These are phyloP conservation scores for Morone saxatilis DNA, from an alignment of 2,113 vertebrate genomes.

Conservation along the genomic window DNA sequence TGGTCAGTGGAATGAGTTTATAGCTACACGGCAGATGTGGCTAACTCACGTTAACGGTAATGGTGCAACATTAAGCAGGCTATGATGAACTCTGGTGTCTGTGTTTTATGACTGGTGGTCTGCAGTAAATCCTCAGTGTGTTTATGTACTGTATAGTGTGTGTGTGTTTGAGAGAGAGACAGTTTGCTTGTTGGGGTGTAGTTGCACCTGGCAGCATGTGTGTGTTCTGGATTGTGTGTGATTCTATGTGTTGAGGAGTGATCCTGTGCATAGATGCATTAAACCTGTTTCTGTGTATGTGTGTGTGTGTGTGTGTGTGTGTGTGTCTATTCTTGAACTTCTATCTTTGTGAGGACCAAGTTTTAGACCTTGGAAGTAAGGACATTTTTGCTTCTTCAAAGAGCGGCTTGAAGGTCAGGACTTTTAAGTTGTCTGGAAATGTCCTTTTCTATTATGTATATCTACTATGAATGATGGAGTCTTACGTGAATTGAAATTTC, in stretches of 20 bases:
- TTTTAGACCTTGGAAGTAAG: neutral
- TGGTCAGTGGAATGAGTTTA: constrained; percentile 52
- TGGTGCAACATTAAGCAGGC: constrained; percentile 43
- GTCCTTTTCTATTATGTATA: neutral
- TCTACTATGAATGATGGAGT: neutral
- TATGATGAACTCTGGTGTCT: constrained; percentile 58
- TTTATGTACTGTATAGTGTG: constrained; percentile 7
- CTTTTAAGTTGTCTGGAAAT: neutral
- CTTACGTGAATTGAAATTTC: neutral
- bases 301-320: neutral
- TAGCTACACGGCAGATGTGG: constrained; percentile 54
- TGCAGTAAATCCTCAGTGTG: constrained; percentile 27
- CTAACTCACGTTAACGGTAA: constrained; percentile 46
- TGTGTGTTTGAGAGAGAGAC: neutral
- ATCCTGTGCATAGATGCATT: neutral
- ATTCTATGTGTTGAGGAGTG: neutral
- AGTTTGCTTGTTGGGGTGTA: neutral
- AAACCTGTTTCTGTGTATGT: neutral
- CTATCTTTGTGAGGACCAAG: neutral
- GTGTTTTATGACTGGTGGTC: constrained; percentile 38
- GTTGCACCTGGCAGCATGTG: neutral
- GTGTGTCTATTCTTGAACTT: neutral
- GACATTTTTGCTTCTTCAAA: neutral
- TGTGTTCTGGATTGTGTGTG: neutral
- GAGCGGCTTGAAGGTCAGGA: neutral